Conservation (phyloP, 2,888 invertebrate species). For the Drosophila leonis region DNA sequence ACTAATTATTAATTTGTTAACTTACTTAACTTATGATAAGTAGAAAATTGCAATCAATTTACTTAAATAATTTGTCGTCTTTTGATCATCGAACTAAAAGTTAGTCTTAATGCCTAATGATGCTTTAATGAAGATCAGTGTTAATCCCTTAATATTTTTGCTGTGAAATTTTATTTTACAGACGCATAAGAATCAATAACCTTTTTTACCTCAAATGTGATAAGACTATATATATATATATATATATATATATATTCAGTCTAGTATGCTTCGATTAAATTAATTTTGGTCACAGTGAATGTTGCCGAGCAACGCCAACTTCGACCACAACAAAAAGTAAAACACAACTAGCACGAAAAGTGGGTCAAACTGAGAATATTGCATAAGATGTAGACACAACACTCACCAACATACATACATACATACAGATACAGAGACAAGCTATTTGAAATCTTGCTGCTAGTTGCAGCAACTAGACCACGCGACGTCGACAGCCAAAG, state of each 20-base stretch:
- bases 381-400: slow-evolving; percentile 71
- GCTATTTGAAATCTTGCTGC: slow-evolving; percentile 71
- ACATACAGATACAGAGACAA: slow-evolving; percentile 43
- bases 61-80: neutral
- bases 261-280: slow-evolving; percentile 48
- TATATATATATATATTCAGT: slow-evolving; percentile 8
- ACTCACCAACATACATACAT: slow-evolving; percentile 59
- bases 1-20: no score
- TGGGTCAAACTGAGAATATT: slow-evolving; percentile 80
- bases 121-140: neutral
- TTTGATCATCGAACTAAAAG: neutral
- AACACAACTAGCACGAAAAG: slow-evolving; percentile 62
- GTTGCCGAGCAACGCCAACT: slow-evolving; percentile 62
- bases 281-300: slow-evolving; percentile 68
- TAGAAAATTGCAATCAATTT: neutral
- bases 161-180: no score
- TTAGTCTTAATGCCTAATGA: neutral
- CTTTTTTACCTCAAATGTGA: neutral
- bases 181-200: neutral
- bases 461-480: slow-evolving; percentile 74
- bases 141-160: no score
- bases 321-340: slow-evolving; percentile 63
- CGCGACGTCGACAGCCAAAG: slow-evolving; percentile 59
- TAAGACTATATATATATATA: neutral
- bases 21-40: neutral